Evolutionary conservation across 2,797 vertebrate genomes (phyloP), one percentile per base, ranked within the genome.

Genomic region (Sebastes iracundus): DNA sequence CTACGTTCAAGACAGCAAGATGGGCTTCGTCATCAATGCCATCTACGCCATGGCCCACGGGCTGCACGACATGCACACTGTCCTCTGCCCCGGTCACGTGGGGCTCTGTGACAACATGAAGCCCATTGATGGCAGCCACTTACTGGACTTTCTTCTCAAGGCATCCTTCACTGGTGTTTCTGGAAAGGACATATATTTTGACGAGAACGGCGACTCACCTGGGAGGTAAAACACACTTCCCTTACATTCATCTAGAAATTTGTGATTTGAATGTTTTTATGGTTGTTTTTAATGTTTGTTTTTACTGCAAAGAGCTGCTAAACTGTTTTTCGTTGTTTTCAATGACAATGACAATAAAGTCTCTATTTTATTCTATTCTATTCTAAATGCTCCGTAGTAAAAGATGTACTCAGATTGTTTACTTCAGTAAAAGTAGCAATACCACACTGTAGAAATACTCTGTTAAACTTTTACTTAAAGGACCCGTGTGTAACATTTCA

Each of bases 21-120:
- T 99, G 98, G 98, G 98, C 79, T 99, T 99, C 79, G 98, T 99
- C 92, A 99, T 99, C 93, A 99, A 99, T 8, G 98, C 98, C 78
- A 99, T 99, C 92, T 99, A 99, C 0, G 97, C 98, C 72, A 99
- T 99, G 98, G 98, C 98, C 2, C 97, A 99, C 0, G 98, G 98
- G 1, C 96, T 99, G 8, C 98, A 99, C 55, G 97, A 97, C 82
- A 98, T 99, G 98, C 97, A 99, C 84, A 91, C 94, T 0, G 92
- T 95, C 5, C 94, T 99, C 52, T 99, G 98, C 72, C 97, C 97
- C 0, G 96, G 95, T 3, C 93, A 97, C 0, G 87, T 95, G 80
- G 98, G 98, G 7, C 96, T 99, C 52, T 99, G 98, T 10, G 97
- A 98, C 1, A 95, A 96, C 80, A 99, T 99, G 98, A 96, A 95